Conservation (phyloP, 2,888 invertebrate species). For the Ectemnius continuus region DNA sequence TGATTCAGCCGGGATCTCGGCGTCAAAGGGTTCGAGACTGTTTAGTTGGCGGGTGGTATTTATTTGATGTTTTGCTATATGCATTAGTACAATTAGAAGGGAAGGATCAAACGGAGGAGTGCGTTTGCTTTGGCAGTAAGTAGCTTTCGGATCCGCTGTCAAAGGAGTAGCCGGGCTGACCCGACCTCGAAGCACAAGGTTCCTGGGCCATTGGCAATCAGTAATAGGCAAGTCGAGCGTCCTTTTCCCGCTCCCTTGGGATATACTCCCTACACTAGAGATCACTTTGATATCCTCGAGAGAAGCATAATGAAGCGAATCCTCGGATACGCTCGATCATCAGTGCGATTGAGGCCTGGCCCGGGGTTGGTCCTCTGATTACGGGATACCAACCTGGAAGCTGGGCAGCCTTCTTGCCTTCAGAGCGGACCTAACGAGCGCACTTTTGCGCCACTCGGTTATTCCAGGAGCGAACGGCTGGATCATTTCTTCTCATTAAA, state of each 20-base stretch:
- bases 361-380: slow-evolving; percentile 48
- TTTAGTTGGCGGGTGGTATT: too few species aligned
- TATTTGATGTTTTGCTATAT: neutral
- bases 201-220: slow-evolving; percentile 24
- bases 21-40: too few species aligned
- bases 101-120: neutral
- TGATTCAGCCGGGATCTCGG: too few species aligned
- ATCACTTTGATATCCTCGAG: slow-evolving; percentile 53
- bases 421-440: slow-evolving; percentile 35
- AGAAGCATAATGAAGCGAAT: slow-evolving; percentile 53
- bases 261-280: slow-evolving; percentile 19
- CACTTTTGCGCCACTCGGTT: slow-evolving; percentile 13
- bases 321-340: slow-evolving; percentile 43
- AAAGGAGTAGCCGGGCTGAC: slow-evolving; percentile 18
- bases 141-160: slow-evolving; percentile 15
- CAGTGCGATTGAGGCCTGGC: slow-evolving; percentile 32
- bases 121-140: neutral
- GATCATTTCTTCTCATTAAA: slow-evolving; percentile 18
- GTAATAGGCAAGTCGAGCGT: slow-evolving; percentile 17
- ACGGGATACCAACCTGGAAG: slow-evolving; percentile 10
- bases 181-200: slow-evolving; percentile 10
- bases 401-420: slow-evolving; percentile 16
- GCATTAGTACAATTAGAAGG: slow-evolving; percentile 13
- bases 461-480: slow-evolving; percentile 8
- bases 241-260: slow-evolving; percentile 29